These are phyloP conservation scores for Coluber constrictor DNA, from an alignment of 2,797 vertebrate species.

Conservation along the genomic window DNA sequence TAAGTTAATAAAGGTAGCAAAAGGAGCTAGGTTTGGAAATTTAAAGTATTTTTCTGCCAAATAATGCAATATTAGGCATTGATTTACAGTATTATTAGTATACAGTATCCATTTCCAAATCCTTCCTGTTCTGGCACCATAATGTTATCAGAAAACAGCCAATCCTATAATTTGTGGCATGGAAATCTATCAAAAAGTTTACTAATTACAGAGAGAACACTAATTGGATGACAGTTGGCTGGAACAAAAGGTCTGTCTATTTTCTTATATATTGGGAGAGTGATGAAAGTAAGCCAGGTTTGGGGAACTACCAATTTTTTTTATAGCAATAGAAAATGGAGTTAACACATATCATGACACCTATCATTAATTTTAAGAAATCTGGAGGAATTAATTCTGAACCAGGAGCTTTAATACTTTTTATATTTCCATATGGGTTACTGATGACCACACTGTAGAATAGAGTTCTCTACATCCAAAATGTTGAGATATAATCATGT, in stretches of 20 bases:
- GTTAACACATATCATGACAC: not conserved
- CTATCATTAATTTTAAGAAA: not conserved
- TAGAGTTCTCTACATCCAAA: not conserved
- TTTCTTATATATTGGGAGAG: not conserved
- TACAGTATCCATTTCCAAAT: not conserved
- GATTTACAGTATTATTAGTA: not conserved
- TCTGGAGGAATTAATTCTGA: not conserved
- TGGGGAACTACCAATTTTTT: not conserved
- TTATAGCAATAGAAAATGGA: not conserved
- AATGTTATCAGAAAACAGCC: not conserved
- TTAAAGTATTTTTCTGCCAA: not conserved
- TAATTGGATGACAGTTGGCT: not conserved
- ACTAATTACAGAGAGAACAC: not conserved
- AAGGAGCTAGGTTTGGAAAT: not conserved
- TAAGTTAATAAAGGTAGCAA: not conserved
- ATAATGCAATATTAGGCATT: not conserved
- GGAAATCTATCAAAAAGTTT: not conserved
- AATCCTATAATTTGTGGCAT: not conserved
- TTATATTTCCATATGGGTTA: not conserved
- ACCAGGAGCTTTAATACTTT: not conserved
- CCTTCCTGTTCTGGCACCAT: not conserved
- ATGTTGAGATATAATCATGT: not conserved
- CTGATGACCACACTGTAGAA: not conserved
- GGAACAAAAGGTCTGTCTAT: not conserved
- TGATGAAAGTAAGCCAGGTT: not conserved